Conservation (phyloP, 64 coral and sea anemone genomes). For the Anthopleura sola region DNA sequence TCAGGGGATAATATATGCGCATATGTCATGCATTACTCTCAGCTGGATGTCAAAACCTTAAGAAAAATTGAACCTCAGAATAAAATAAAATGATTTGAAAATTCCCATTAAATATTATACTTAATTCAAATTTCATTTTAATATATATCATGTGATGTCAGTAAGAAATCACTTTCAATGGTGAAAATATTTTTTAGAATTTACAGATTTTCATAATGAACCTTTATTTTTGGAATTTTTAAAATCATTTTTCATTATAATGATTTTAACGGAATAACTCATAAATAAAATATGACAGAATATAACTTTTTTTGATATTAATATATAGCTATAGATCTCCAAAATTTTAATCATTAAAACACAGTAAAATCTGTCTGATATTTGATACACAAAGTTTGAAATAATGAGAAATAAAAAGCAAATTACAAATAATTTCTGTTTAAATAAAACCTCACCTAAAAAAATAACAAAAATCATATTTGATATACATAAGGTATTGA, state of each 20-base stretch:
- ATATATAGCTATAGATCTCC: background rate
- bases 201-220: background rate
- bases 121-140: background rate
- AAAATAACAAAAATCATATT: background rate
- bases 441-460: background rate
- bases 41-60: slow-evolving; percentile 6
- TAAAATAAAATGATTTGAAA: background rate
- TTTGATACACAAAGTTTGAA: background rate
- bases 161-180: too few relatives aligned
- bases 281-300: background rate
- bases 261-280: background rate
- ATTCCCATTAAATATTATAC: background rate
- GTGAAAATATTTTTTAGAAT: background rate
- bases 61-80: background rate
- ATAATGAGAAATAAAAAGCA: background rate
- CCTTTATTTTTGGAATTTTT: background rate
- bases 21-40: slow-evolving; percentile 9
- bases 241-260: background rate
- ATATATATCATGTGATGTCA: background rate
- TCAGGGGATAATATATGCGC: background rate
- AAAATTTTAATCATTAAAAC: background rate
- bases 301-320: background rate
- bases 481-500: background rate
- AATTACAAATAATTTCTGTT: background rate
- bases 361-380: background rate